Evolutionary conservation across 2,888 invertebrate genomes (phyloP).

Genomic region (Barypeithes pellucidus): DNA sequence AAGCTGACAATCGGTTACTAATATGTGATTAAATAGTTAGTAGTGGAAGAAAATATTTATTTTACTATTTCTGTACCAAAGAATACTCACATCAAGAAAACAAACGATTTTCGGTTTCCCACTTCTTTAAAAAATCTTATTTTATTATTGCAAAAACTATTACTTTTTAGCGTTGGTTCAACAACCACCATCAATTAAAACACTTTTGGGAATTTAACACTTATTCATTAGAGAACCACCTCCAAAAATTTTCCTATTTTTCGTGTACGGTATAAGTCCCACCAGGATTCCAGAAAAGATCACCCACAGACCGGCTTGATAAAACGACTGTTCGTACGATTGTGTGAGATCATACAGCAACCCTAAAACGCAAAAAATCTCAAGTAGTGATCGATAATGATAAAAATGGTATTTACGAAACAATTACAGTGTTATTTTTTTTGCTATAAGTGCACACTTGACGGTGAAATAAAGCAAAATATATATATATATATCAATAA

Average conservation of each 20-base stretch:
- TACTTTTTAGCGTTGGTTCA: not conserved
- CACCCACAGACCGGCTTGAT: slow-evolving; percentile 87
- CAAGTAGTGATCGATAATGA: slow-evolving; percentile 17
- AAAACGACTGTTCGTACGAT: slow-evolving; percentile 86
- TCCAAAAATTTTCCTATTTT: slow-evolving; percentile 74
- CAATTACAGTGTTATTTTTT: slow-evolving; percentile 1
- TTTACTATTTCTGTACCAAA: too few relatives aligned
- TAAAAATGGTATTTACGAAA: slow-evolving; percentile 11
- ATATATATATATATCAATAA: too few relatives aligned
- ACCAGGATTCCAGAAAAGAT: slow-evolving; percentile 83
- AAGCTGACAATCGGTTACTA: too few relatives aligned
- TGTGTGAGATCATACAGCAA: slow-evolving; percentile 79
- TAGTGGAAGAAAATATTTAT: too few relatives aligned
- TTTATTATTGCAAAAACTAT: not conserved
- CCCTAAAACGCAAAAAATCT: slow-evolving; percentile 66
- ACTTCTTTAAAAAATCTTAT: not conserved
- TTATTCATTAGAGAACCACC: slow-evolving; percentile 23
- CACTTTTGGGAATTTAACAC: not conserved
- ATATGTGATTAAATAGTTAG: too few relatives aligned
- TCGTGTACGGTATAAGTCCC: slow-evolving; percentile 78
- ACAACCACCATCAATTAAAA: slow-evolving; percentile 14
- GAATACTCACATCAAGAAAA: slow-evolving; percentile 25
- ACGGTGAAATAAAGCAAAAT: not conserved
- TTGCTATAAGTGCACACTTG: slow-evolving; percentile 19
- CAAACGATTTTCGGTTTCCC: not conserved